phyloP scores from a whole-genome alignment of 2,797 vertebrate species.

The Ara ararauna region DNA sequence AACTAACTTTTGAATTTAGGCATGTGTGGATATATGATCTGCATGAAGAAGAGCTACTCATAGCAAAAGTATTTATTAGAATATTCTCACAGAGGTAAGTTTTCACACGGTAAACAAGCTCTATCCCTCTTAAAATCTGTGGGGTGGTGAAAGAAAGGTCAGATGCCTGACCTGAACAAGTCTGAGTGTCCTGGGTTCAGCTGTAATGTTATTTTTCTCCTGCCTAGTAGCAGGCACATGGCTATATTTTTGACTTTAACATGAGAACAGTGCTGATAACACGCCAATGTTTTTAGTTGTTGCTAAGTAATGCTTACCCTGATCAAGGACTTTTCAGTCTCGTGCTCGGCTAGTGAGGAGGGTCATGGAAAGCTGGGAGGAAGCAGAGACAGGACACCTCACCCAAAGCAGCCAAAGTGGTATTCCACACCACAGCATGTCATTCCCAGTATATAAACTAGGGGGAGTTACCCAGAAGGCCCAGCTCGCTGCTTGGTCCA shows the following conservation, averaged over 20 bases:
- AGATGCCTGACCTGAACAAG: neutral
- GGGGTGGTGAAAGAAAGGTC: neutral
- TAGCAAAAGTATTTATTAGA: neutral
- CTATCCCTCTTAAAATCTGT: neutral
- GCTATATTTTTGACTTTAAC: neutral
- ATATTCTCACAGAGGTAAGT: neutral
- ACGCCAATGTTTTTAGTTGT: neutral
- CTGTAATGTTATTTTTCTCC: neutral
- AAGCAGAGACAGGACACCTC: neutral
- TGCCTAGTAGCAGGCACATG: neutral
- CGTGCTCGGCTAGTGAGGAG: neutral
- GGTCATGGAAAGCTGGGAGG: neutral
- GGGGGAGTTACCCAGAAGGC: neutral
- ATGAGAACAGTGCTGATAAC: neutral
- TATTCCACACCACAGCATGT: neutral
- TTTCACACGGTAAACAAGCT: neutral
- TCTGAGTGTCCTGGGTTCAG: neutral
- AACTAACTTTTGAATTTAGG: neutral
- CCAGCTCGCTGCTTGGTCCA: neutral
- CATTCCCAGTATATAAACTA: neutral
- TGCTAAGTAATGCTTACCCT: neutral
- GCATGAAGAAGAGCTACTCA: neutral
- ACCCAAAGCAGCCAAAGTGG: neutral
- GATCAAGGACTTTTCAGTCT: neutral
- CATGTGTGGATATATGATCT: neutral